Conservation (phyloP, 2,113 vertebrate genomes). For the Rynchops niger region DNA sequence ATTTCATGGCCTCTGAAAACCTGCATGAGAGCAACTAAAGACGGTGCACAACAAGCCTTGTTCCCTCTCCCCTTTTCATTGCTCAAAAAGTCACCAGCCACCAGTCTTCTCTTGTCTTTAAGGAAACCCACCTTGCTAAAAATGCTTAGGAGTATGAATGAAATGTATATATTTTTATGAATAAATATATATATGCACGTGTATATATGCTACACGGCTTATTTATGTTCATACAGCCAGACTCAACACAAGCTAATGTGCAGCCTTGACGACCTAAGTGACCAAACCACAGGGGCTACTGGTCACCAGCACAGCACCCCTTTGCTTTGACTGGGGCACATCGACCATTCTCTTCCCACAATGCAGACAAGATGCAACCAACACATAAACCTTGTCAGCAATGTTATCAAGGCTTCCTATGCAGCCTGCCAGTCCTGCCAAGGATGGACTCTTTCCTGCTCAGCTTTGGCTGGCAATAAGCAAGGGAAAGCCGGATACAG, state of each 20-base stretch:
- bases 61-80: background rate
- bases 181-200: background rate
- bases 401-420: background rate
- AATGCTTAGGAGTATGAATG: background rate
- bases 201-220: too few relatives aligned
- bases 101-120: background rate
- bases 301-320: background rate
- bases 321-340: background rate
- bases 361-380: accelerated
- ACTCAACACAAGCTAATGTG: background rate
- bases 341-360: background rate
- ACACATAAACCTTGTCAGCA: accelerated
- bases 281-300: background rate
- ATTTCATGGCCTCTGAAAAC: background rate
- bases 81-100: background rate
- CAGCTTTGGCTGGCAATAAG: background rate
- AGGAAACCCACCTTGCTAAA: background rate
- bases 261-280: background rate
- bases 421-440: background rate
- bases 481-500: accelerated
- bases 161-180: accelerated
- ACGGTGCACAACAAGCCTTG: background rate
- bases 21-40: background rate
- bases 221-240: background rate
- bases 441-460: background rate